phyloP scores from a whole-genome alignment of 2,797 vertebrate genomes.

The Cryptoprocta ferox region DNA sequence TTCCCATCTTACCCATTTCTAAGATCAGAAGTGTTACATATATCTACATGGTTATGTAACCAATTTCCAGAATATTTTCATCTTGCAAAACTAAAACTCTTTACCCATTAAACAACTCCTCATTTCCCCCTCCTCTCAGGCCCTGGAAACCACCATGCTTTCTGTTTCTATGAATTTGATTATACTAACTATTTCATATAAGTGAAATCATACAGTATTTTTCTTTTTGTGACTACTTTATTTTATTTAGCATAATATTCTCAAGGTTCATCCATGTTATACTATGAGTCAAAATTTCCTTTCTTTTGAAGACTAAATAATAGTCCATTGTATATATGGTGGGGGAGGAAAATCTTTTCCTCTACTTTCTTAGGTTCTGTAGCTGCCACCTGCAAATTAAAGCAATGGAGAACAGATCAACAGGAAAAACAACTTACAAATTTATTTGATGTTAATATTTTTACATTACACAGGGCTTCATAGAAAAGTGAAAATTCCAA shows the following conservation, averaged over 20 bases:
- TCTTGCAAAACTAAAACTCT: background rate
- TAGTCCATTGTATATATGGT: background rate
- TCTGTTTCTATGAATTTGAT: background rate
- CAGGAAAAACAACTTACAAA: background rate
- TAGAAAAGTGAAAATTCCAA: background rate
- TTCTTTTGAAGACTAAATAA: conserved; percentile 7
- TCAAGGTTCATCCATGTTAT: background rate
- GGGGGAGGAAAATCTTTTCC: background rate
- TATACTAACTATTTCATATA: background rate
- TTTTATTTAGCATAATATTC: background rate
- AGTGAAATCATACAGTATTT: background rate
- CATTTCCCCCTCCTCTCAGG: background rate
- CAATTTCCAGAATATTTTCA: background rate
- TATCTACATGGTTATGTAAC: background rate
- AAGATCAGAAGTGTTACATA: background rate
- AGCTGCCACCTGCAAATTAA: background rate
- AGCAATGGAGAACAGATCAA: background rate
- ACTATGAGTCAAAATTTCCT: background rate
- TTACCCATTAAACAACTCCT: background rate
- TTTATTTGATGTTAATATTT: conserved; percentile 15
- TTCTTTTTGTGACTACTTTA: background rate
- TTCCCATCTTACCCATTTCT: background rate
- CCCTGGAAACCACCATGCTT: background rate
- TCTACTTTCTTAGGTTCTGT: background rate
- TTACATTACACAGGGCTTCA: background rate